A percentile compares a stretch with the other conserved stretches of the same genome.
phyloP scores from a whole-genome alignment of 2,888 invertebrate genomes.

The Sabatieria punctata region DNA sequence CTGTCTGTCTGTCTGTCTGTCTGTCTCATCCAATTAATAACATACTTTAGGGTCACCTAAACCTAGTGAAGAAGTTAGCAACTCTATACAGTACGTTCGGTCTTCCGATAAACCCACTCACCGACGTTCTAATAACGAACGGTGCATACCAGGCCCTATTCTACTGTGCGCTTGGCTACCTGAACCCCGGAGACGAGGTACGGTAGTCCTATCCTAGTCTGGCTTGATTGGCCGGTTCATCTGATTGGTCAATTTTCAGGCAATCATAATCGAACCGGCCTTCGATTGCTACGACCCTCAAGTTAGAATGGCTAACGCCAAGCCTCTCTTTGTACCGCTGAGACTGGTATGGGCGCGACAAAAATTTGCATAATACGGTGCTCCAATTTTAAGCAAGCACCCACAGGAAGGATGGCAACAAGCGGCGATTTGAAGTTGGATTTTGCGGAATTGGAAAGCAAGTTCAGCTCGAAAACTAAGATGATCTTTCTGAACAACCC shows the following conservation, averaged over 20 bases:
- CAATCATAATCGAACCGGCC: conserved; percentile 91
- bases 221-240: conserved; percentile 45
- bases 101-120: conserved; percentile 59
- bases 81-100: conserved; percentile 65
- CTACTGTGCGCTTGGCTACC: conserved; percentile 63
- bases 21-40: background rate
- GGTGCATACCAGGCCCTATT: conserved; percentile 92
- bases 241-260: conserved; percentile 45
- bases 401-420: conserved; percentile 13
- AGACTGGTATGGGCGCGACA: conserved; percentile 43
- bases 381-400: too few relatives aligned
- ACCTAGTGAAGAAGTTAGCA: conserved; percentile 62
- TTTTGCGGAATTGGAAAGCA: conserved; percentile 52
- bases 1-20: too few relatives aligned
- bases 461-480: conserved; percentile 77
- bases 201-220: conserved; percentile 1
- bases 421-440: conserved; percentile 82
- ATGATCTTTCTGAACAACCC: conserved; percentile 90
- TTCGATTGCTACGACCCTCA: conserved; percentile 96
- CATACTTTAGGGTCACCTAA: conserved; percentile 68
- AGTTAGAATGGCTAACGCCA: conserved; percentile 69
- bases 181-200: conserved; percentile 53
- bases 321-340: conserved; percentile 67
- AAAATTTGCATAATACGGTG: too few relatives aligned
- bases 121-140: conserved; percentile 66